A percentile compares a stretch with the other conserved stretches of the same genome.
Conservation (phyloP, 2,888 invertebrate genomes). For the Craniophora ligustri region DNA sequence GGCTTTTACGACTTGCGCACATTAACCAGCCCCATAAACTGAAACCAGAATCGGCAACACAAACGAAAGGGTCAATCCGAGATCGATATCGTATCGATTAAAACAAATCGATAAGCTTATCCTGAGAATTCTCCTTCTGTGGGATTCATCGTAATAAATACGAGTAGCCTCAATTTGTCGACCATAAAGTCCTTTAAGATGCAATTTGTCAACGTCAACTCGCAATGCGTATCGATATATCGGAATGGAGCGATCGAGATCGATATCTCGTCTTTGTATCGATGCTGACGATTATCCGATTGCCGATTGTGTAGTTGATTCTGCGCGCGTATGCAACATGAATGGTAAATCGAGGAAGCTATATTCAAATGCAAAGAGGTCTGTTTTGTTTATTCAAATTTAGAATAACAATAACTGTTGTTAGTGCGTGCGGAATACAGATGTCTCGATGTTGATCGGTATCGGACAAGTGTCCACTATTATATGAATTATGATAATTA, state of each 20-base stretch:
- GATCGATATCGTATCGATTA: constrained; percentile 63
- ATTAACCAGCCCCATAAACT: constrained; percentile 45
- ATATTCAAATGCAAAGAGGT: constrained; percentile 73
- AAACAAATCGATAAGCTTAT: constrained; percentile 62
- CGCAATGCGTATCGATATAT: constrained; percentile 78
- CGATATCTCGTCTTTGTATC: constrained; percentile 80
- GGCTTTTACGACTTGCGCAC: constrained; percentile 37
- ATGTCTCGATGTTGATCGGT: constrained; percentile 49
- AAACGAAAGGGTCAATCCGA: constrained; percentile 48
- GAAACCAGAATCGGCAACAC: constrained; percentile 37
- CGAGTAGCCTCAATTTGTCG: constrained; percentile 82
- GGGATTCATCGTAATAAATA: constrained; percentile 71
- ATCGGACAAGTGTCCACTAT: constrained; percentile 20
- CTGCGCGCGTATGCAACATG: constrained; percentile 66
- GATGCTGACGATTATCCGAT: constrained; percentile 77
- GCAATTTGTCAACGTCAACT: constrained; percentile 84
- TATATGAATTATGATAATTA: constrained; percentile 21
- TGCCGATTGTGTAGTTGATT: constrained; percentile 63
- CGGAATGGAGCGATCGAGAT: constrained; percentile 79
- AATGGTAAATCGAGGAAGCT: constrained; percentile 70
- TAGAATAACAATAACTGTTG: constrained; percentile 66
- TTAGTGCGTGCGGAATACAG: constrained; percentile 64
- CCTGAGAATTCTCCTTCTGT: constrained; percentile 61
- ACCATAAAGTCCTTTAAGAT: constrained; percentile 75
- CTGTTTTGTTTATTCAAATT: constrained; percentile 72